Conservation (phyloP, 2,888 invertebrate species). For the Drosophila acutilabella region DNA sequence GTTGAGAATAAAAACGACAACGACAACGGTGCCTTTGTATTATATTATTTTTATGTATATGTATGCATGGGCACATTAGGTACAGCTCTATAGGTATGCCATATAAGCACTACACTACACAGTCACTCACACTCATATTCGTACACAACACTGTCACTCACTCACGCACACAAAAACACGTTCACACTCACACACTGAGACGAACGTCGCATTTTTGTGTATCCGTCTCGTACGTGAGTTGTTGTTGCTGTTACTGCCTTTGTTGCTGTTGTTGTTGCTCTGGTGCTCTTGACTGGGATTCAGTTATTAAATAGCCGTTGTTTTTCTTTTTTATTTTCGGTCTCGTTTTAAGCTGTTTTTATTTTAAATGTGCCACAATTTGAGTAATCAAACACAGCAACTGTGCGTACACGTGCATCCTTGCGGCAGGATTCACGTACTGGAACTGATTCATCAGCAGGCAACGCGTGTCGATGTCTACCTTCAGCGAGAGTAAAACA, state of each 20-base stretch:
- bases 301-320: conserved; percentile 74
- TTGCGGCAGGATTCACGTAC: conserved; percentile 78
- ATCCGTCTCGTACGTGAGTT: conserved; percentile 72
- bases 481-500: conserved; percentile 37
- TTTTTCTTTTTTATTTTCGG: conserved; percentile 34
- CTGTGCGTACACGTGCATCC: conserved; percentile 72
- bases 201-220: conserved; percentile 71
- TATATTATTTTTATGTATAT: conserved; percentile 64
- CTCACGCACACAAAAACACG: conserved; percentile 19
- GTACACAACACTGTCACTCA: conserved; percentile 10
- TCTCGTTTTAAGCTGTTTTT: conserved; percentile 49
- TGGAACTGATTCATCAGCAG: conserved; percentile 75
- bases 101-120: conserved; percentile 50
- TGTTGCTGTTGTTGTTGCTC: conserved; percentile 21
- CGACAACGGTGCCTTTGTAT: conserved; percentile 55
- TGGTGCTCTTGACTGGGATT: conserved; percentile 54
- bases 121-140: conserved; percentile 17
- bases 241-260: conserved; percentile 16
- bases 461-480: conserved; percentile 40
- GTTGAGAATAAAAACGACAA: conserved; percentile 32
- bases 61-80: conserved; percentile 72
- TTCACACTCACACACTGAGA: conserved; percentile 24
- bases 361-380: conserved; percentile 74
- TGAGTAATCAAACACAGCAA: conserved; percentile 35
- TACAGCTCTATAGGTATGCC: conserved; percentile 74